A percentile compares a stretch with the other conserved stretches of the same genome.
phyloP scores from a whole-genome alignment of 1,140 invertebrate genomes.

The Drosophila sulfurigaster region DNA sequence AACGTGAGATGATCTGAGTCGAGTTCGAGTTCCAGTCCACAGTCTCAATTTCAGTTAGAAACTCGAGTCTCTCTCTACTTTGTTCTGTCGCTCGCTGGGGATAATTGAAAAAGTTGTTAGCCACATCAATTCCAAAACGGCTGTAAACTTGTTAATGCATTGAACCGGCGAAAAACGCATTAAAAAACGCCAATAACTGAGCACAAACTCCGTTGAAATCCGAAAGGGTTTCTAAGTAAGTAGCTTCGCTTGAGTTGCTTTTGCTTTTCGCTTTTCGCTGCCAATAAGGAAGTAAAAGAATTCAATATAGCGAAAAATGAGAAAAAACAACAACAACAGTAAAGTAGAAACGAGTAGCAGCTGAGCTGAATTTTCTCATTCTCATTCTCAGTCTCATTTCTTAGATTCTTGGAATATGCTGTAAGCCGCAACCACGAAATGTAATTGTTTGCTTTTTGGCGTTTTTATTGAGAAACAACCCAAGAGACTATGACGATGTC shows the following conservation, averaged over 20 bases:
- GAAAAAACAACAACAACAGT: constrained; percentile 33
- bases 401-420: constrained; percentile 51
- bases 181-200: constrained; percentile 63
- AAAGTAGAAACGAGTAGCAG: constrained; percentile 52
- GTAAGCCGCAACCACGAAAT: constrained; percentile 43
- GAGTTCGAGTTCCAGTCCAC: neutral
- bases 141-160: constrained; percentile 76
- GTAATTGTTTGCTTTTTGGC: constrained; percentile 51
- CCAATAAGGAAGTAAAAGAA: constrained; percentile 69
- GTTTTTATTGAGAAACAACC: constrained; percentile 37
- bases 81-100: constrained; percentile 14
- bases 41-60: constrained; percentile 9
- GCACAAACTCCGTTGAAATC: neutral
- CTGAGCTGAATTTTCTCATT: constrained; percentile 32
- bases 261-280: constrained; percentile 22
- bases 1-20: constrained; percentile 62
- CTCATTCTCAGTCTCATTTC: constrained; percentile 30
- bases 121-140: constrained; percentile 77
- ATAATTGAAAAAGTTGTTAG: constrained; percentile 81
- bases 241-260: constrained; percentile 16
- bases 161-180: constrained; percentile 50
- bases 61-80: constrained; percentile 14
- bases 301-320: constrained; percentile 19
- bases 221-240: constrained; percentile 43
- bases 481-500: constrained; percentile 17